phyloP scores from a whole-genome alignment of 2,797 vertebrate genomes.

The Basileuterus tristriatus region DNA sequence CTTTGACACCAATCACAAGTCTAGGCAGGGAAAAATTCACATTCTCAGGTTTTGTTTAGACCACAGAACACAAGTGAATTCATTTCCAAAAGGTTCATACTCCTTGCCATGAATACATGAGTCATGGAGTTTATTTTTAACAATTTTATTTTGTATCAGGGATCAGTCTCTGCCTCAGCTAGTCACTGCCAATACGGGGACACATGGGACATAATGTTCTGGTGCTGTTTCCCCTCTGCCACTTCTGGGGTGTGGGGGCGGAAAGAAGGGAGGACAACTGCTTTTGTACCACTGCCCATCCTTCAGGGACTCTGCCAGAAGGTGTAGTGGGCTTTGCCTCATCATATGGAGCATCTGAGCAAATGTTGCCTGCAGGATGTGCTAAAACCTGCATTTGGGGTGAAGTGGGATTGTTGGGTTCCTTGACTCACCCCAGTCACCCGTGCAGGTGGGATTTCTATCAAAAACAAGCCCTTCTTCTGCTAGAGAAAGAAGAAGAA shows the following conservation, averaged over 20 bases:
- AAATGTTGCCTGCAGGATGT: background rate
- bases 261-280: background rate
- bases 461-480: background rate
- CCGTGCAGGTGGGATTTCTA: background rate
- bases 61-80: background rate
- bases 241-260: background rate
- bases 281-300: background rate
- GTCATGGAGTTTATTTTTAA: constrained; percentile 13
- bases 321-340: background rate
- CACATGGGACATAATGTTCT: background rate
- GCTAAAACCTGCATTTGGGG: background rate
- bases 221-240: background rate
- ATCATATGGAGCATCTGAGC: background rate
- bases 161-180: background rate
- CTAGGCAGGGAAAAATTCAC: background rate
- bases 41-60: background rate
- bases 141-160: background rate
- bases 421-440: background rate
- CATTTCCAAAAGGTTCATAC: background rate
- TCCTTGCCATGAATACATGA: constrained; percentile 1
- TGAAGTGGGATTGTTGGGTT: background rate
- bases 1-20: background rate
- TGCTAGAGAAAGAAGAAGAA: background rate
- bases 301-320: background rate
- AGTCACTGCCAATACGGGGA: background rate